Percentiles rank a stretch among this genome's conserved stretches.
These are phyloP conservation scores for Aphaenogaster rudis DNA, from an alignment of 1,140 invertebrate genomes.

Conservation along the genomic window DNA sequence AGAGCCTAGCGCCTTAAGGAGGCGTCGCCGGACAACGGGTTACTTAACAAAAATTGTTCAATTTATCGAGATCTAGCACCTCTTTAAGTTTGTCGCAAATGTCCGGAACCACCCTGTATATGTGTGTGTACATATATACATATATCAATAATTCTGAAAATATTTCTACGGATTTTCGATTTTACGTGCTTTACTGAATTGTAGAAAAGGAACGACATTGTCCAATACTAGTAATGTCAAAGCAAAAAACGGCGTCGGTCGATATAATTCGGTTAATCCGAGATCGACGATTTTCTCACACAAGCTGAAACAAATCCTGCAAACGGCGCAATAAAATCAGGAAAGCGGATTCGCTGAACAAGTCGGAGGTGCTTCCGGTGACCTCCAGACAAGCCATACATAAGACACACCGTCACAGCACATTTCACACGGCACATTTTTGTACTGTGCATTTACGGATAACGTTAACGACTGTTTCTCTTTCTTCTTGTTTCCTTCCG, in stretches of 20 bases:
- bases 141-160: not conserved
- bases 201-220: not conserved
- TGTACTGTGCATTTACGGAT: constrained; percentile 22
- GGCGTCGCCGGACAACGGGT: too few species aligned
- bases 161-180: not conserved
- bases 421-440: constrained; percentile 42
- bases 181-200: not conserved
- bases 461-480: constrained; percentile 24
- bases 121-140: not conserved
- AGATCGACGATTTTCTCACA: not conserved
- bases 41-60: too few species aligned
- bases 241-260: not conserved
- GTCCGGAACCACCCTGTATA: too few species aligned
- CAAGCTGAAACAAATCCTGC: not conserved
- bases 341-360: constrained; percentile 31
- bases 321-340: constrained; percentile 34
- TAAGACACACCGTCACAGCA: constrained; percentile 21
- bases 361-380: constrained; percentile 3
- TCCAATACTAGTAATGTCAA: not conserved
- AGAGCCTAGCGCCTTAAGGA: too few species aligned
- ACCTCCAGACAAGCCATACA: not conserved
- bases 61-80: too few species aligned
- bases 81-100: too few species aligned
- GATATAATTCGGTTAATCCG: not conserved
- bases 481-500: not conserved